A percentile compares a stretch with the other conserved stretches of the same genome.
Conservation (phyloP, 2,888 invertebrate species). For the Cheilosia impressa region DNA sequence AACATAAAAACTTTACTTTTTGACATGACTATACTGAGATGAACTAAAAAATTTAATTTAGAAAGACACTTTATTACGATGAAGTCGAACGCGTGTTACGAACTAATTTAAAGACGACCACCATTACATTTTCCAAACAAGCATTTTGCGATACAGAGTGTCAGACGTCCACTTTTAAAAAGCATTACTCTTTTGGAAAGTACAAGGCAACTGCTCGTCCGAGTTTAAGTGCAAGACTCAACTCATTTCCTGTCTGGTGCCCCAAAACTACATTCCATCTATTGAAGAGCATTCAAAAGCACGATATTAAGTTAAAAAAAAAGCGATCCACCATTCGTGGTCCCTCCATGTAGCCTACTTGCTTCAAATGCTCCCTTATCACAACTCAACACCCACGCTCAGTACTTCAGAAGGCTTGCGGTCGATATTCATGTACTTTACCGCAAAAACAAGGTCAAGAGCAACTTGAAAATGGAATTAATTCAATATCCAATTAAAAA, state of each 20-base stretch:
- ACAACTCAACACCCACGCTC: not conserved
- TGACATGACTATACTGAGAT: no score
- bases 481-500: slow-evolving; percentile 65
- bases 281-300: not conserved
- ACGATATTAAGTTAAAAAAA: not conserved
- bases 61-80: no score
- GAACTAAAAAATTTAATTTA: no score
- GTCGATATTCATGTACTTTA: not conserved
- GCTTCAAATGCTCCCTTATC: not conserved
- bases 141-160: no score
- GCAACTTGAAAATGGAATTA: slow-evolving; percentile 48
- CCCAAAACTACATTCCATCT: not conserved
- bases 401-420: not conserved
- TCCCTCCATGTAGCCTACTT: not conserved
- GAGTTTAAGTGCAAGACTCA: not conserved
- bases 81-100: no score
- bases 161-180: no score
- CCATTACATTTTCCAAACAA: no score
- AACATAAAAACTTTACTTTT: no score
- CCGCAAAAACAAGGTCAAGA: slow-evolving; percentile 54
- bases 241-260: not conserved
- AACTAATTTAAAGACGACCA: no score
- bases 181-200: no score
- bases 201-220: not conserved
- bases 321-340: not conserved